These are phyloP conservation scores for Eulimnadia texana DNA, from an alignment of 1,140 invertebrate genomes.

Conservation along the genomic window DNA sequence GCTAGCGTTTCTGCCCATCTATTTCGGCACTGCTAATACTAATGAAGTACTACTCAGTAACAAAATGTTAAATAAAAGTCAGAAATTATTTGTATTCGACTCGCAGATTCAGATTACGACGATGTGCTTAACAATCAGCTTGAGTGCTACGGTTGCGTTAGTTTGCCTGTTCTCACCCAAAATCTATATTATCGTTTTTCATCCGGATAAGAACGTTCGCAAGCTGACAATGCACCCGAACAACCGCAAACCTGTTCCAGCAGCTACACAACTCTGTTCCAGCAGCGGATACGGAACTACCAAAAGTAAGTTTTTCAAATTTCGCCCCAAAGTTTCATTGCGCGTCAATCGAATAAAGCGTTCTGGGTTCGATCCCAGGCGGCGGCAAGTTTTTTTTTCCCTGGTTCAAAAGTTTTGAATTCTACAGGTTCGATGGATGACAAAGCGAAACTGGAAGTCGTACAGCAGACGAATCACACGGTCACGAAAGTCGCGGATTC, in stretches of 20 bases:
- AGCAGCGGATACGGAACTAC: background rate
- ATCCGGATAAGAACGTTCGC: constrained; percentile 39
- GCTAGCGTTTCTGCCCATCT: constrained; percentile 47
- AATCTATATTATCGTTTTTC: constrained; percentile 38
- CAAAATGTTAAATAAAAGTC: background rate
- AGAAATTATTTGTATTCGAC: background rate
- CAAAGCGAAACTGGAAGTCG: no score
- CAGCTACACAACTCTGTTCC: constrained; percentile 32
- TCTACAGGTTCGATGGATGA: no score
- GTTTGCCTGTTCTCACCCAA: constrained; percentile 39
- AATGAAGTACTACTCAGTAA: constrained; percentile 30
- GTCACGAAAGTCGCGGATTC: no score
- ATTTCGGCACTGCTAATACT: constrained; percentile 42
- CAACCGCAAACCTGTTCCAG: constrained; percentile 29
- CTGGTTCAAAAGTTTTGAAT: no score
- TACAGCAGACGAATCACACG: no score
- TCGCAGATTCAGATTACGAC: constrained; percentile 38
- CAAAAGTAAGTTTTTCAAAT: background rate
- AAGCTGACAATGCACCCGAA: constrained; percentile 37
- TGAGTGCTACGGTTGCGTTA: constrained; percentile 36
- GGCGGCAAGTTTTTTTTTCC: no score
- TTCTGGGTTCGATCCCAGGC: no score
- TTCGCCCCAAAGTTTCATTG: background rate
- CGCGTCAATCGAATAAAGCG: background rate
- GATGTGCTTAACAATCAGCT: constrained; percentile 36